Evolutionary conservation across 2,113 vertebrate genomes (phyloP).

Genomic region (Eulemur rufifrons): DNA sequence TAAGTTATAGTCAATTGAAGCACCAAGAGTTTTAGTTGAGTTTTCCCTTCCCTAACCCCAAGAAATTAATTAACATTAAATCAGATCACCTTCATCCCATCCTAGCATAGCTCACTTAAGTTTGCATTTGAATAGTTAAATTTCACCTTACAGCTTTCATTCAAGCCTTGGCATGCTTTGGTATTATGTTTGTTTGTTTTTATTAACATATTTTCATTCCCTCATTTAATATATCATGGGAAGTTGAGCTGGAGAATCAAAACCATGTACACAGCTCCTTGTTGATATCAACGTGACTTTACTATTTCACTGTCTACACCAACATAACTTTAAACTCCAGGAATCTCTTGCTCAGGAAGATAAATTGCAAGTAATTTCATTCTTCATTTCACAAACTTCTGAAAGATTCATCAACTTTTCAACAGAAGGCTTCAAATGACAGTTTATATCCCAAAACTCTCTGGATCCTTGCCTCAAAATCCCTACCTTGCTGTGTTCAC

Average conservation of each 20-base stretch:
- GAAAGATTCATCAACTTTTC: background rate
- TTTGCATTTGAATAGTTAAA: background rate
- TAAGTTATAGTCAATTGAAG: background rate
- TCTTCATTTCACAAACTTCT: background rate
- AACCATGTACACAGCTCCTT: background rate
- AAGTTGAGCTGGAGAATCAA: background rate
- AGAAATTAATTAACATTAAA: background rate
- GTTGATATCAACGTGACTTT: background rate
- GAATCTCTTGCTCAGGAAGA: background rate
- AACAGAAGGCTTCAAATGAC: background rate
- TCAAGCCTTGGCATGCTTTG: background rate
- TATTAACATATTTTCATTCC: too few relatives aligned
- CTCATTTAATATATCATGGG: background rate
- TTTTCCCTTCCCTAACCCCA: background rate
- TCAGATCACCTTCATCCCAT: background rate
- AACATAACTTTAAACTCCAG: background rate
- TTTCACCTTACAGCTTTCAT: background rate
- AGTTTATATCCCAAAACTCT: background rate
- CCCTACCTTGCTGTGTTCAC: background rate
- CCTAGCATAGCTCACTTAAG: background rate
- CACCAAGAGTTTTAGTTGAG: background rate
- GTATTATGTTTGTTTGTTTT: background rate
- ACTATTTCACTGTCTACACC: too few relatives aligned
- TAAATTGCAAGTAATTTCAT: background rate
- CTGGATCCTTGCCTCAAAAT: background rate